Percentiles rank a stretch among this genome's conserved stretches.
Conservation (phyloP, 2,888 invertebrate genomes). For the Epirrita christyi region DNA sequence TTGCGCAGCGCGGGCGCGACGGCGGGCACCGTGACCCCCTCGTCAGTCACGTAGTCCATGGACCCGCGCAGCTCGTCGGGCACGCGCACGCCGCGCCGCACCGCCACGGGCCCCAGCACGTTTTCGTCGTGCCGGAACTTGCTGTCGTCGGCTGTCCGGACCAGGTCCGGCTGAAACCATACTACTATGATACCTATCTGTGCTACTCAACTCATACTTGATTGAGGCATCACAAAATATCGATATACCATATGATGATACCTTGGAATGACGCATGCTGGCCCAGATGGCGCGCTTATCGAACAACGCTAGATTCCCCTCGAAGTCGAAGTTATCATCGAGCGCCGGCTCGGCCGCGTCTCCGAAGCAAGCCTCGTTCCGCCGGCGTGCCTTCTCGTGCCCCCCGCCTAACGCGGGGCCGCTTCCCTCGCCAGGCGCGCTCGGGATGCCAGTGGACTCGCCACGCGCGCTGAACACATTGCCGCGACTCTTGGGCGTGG, state of each 20-base stretch:
- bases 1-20: slow-evolving; percentile 87
- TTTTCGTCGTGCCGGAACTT: slow-evolving; percentile 94
- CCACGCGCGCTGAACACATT: slow-evolving; percentile 18
- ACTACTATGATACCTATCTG: too few relatives aligned
- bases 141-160: slow-evolving; percentile 64
- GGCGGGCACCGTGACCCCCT: slow-evolving; percentile 92
- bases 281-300: slow-evolving; percentile 87
- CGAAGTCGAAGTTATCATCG: slow-evolving; percentile 95
- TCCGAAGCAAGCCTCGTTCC: slow-evolving; percentile 92
- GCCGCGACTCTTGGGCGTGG: slow-evolving; percentile 80
- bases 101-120: slow-evolving; percentile 79
- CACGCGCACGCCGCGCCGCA: slow-evolving; percentile 84
- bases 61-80: slow-evolving; percentile 84
- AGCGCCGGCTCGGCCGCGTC: slow-evolving; percentile 87
- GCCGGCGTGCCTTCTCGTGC: slow-evolving; percentile 74
- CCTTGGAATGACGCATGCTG: slow-evolving; percentile 54
- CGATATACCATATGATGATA: too few relatives aligned
- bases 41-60: slow-evolving; percentile 90
- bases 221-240: too few relatives aligned
- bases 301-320: slow-evolving; percentile 96
- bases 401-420: slow-evolving; percentile 54
- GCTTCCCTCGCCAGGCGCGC: slow-evolving; percentile 53
- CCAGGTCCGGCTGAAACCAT: slow-evolving; percentile 61
- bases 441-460: slow-evolving; percentile 12
- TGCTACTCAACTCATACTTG: too few relatives aligned